Conservation (phyloP, 2,888 invertebrate species). For the Orchesella flavescens region DNA sequence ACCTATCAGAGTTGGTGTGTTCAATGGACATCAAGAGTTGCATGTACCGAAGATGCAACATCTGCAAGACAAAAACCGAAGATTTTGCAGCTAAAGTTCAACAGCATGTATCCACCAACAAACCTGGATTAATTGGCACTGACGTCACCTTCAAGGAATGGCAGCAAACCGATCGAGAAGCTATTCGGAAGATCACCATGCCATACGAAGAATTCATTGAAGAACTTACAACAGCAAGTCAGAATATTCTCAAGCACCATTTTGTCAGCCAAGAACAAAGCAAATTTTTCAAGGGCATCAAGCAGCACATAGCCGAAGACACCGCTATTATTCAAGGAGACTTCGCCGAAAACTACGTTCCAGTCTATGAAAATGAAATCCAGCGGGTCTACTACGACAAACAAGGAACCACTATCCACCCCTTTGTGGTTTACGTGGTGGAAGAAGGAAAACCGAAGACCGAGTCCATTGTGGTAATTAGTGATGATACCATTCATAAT, state of each 20-base stretch:
- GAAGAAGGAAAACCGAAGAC: neutral
- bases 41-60: slow-evolving; percentile 4
- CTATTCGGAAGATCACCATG: neutral
- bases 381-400: slow-evolving; percentile 27
- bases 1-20: neutral
- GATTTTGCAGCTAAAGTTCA: neutral
- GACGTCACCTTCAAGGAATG: neutral
- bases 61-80: neutral
- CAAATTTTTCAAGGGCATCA: neutral
- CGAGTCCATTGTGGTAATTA: neutral
- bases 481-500: slow-evolving; percentile 9
- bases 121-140: neutral
- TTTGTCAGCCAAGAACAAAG: neutral
- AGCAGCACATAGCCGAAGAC: neutral
- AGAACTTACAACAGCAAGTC: neutral
- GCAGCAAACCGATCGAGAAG: neutral
- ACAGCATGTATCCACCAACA: neutral
- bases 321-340: slow-evolving; percentile 24
- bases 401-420: slow-evolving; percentile 25
- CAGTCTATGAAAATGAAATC: neutral
- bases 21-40: neutral
- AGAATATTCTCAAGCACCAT: neutral
- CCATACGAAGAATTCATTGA: neutral
- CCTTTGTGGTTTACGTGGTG: slow-evolving; percentile 2
- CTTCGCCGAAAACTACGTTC: slow-evolving; percentile 47